phyloP scores from a whole-genome alignment of 2,113 vertebrate genomes.

The Mesoclemmys tuberculata region DNA sequence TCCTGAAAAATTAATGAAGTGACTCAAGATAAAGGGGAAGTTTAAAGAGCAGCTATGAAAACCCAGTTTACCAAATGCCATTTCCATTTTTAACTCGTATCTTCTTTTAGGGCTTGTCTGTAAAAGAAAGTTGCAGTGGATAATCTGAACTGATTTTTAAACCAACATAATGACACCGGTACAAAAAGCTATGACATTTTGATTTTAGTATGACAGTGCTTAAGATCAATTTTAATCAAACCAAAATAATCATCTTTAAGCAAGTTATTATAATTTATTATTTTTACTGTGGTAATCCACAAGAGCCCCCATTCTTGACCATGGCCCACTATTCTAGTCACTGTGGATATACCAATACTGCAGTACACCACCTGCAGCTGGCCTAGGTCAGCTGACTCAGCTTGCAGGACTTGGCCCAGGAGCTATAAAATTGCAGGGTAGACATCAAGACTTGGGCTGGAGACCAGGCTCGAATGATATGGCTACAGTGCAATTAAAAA shows the following conservation, averaged over 20 bases:
- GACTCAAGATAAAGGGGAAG: not conserved
- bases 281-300: not conserved
- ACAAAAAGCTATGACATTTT: not conserved
- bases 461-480: not conserved
- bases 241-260: not conserved
- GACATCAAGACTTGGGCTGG: not conserved
- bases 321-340: not conserved
- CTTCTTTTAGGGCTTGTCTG: not conserved
- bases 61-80: not conserved
- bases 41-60: not conserved
- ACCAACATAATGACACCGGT: not conserved
- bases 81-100: not conserved
- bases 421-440: not conserved
- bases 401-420: not conserved
- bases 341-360: not conserved
- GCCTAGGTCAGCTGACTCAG: not conserved
- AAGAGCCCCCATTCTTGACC: not conserved
- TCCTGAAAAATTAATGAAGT: slow-evolving; percentile 16
- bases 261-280: not conserved
- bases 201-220: not conserved
- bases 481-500: not conserved
- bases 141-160: not conserved
- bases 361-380: not conserved
- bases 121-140: not conserved
- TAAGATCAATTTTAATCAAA: not conserved